A percentile compares a stretch with the other conserved stretches of the same genome.
Evolutionary conservation across 1,140 invertebrate species (phyloP).

Genomic region (Chrysopa pallens): DNA sequence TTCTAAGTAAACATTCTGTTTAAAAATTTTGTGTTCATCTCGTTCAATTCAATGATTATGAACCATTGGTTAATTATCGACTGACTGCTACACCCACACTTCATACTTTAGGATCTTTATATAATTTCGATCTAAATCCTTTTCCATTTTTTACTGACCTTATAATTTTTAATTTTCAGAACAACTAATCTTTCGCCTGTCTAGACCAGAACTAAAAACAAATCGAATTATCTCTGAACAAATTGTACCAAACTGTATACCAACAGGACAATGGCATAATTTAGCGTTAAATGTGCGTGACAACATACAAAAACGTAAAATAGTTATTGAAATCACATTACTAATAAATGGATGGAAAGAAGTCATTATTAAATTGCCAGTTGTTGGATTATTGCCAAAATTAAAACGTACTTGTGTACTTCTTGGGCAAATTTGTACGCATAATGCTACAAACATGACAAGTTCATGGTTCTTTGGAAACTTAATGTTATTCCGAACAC

Average conservation of each 20-base stretch:
- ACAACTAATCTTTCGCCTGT: conserved; percentile 28
- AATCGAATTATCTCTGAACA: conserved; percentile 33
- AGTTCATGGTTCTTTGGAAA: conserved; percentile 30
- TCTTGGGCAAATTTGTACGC: conserved; percentile 25
- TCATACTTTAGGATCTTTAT: no score
- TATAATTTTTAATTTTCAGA: conserved; percentile 20
- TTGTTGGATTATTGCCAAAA: conserved; percentile 28
- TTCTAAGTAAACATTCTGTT: no score
- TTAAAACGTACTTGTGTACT: conserved; percentile 27
- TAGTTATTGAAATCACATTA: conserved; percentile 34
- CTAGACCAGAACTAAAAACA: conserved; percentile 31
- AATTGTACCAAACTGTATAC: conserved; percentile 26
- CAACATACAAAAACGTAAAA: conserved; percentile 31
- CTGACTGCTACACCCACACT: no score
- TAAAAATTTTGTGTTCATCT: no score
- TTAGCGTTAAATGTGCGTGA: conserved; percentile 40
- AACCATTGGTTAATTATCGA: no score
- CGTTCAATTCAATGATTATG: no score
- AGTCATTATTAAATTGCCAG: conserved; percentile 24
- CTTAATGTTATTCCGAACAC: conserved; percentile 29
- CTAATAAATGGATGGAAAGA: conserved; percentile 32
- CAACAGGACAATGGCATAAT: conserved; percentile 34
- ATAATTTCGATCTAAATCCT: no score
- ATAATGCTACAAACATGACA: conserved; percentile 1
- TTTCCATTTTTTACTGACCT: no score